Percentiles rank a stretch among this genome's conserved stretches.
Conservation (phyloP, 2,113 vertebrate species). For the Hylia prasina region DNA sequence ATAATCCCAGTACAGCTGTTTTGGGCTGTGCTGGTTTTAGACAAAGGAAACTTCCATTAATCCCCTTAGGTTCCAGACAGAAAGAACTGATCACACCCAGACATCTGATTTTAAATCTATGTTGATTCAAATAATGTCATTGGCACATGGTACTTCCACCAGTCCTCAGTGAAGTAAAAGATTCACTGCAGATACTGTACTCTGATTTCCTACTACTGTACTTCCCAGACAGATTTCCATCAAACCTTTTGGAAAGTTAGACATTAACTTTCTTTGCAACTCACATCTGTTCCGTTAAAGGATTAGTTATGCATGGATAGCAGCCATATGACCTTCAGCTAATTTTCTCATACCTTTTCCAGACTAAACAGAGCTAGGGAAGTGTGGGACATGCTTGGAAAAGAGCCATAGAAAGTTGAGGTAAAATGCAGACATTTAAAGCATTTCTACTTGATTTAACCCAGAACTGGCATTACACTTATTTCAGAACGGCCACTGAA, state of each 20-base stretch:
- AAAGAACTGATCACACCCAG: not conserved
- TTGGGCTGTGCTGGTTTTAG: not conserved
- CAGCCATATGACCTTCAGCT: not conserved
- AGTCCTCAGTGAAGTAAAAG: not conserved
- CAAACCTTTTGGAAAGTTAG: not conserved
- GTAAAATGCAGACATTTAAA: not conserved
- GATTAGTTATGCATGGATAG: not conserved
- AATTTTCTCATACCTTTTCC: not conserved
- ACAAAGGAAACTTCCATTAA: not conserved
- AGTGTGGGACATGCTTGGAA: not conserved
- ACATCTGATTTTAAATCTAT: not conserved
- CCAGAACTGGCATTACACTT: not conserved
- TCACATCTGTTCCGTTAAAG: not conserved
- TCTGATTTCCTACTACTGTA: too few relatives aligned
- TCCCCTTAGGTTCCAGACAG: not conserved
- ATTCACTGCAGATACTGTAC: not conserved
- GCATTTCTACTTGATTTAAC: not conserved
- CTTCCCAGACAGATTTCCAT: not conserved
- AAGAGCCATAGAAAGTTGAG: not conserved
- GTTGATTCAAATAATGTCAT: not conserved
- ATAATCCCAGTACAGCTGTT: not conserved
- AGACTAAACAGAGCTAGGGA: not conserved
- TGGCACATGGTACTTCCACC: not conserved
- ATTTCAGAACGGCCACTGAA: not conserved
- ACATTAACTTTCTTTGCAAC: not conserved